Evolutionary conservation across 1,140 invertebrate genomes (phyloP).

Genomic region (Neotoxoptera formosana): DNA sequence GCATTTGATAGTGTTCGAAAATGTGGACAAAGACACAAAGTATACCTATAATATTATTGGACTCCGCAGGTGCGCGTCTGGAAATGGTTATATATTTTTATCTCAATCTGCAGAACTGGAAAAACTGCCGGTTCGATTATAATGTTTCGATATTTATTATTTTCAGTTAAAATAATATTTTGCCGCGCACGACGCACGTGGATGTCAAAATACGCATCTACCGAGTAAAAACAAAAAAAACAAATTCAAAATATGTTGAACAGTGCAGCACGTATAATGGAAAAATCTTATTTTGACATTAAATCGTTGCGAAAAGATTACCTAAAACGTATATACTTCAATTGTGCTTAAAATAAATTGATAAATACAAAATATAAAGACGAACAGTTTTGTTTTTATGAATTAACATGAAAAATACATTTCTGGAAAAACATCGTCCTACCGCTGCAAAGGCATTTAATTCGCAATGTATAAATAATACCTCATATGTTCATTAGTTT

Average conservation of each 20-base stretch:
- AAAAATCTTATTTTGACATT: background rate
- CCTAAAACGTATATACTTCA: background rate
- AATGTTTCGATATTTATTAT: background rate
- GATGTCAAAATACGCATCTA: background rate
- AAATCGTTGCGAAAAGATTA: background rate
- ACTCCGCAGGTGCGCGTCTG: background rate
- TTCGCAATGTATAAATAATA: background rate
- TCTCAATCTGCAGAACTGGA: background rate
- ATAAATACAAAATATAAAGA: background rate
- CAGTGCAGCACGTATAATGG: rapidly evolving
- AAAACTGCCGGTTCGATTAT: background rate
- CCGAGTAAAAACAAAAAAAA: background rate
- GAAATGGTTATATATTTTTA: background rate
- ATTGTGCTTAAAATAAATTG: background rate
- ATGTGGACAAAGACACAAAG: background rate
- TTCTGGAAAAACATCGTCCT: background rate
- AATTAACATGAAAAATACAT: background rate
- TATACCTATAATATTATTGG: background rate
- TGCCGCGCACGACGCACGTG: background rate
- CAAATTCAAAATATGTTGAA: background rate
- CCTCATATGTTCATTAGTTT: background rate
- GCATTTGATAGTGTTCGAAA: background rate
- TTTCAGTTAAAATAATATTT: background rate
- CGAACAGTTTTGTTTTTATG: background rate
- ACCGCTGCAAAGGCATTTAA: background rate